Percentiles rank a stretch among this genome's conserved stretches.
These are phyloP conservation scores for Enteromius unitaeniatus DNA, from an alignment of 2,797 vertebrate genomes.

Conservation along the genomic window DNA sequence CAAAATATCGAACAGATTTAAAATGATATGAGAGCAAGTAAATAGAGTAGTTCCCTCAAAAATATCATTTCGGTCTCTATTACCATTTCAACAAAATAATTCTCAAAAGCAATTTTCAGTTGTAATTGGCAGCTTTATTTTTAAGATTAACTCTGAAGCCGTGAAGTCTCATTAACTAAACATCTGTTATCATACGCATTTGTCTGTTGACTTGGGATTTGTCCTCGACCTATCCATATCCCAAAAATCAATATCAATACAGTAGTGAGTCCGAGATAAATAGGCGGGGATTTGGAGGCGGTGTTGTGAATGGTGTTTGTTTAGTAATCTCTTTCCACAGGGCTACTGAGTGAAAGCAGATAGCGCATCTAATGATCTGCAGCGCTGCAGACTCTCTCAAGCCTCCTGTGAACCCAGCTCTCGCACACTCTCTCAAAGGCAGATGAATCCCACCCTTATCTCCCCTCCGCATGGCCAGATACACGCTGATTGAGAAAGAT, in stretches of 20 bases:
- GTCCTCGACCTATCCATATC: conserved; percentile 36
- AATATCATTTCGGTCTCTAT: too few relatives aligned
- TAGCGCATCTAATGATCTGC: conserved; percentile 47
- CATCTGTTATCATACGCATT: conserved; percentile 31
- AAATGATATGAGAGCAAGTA: background rate
- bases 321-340: conserved; percentile 44
- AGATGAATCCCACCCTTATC: conserved; percentile 57
- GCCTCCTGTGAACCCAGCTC: conserved; percentile 29
- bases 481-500: conserved; percentile 55
- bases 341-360: conserved; percentile 30
- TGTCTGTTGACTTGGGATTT: conserved; percentile 44
- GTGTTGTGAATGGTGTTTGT: conserved; percentile 38
- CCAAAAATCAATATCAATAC: conserved; percentile 43
- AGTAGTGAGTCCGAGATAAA: conserved; percentile 41
- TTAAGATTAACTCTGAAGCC: background rate
- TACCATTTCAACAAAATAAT: background rate
- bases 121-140: background rate
- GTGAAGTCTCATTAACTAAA: conserved; percentile 28
- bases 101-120: background rate
- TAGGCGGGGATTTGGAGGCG: conserved; percentile 12
- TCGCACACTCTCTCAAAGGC: conserved; percentile 39
- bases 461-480: conserved; percentile 52
- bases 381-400: conserved; percentile 7
- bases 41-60: background rate
- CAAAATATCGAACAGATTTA: background rate